Evolutionary conservation across 2,113 vertebrate genomes (phyloP).

Genomic region (Thryonomys swinderianus): DNA sequence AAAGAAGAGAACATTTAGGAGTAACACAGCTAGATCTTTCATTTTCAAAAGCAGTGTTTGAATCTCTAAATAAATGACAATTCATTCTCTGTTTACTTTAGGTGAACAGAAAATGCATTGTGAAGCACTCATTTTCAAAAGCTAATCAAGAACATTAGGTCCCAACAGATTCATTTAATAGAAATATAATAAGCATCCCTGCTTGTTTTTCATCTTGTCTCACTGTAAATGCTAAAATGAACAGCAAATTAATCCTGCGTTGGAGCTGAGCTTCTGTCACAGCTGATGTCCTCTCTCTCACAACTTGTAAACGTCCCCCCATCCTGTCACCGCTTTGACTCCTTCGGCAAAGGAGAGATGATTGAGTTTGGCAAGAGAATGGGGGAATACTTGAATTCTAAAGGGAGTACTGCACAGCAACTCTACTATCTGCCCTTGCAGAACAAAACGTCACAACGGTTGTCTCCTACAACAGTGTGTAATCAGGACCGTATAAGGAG

Average conservation of each 20-base stretch:
- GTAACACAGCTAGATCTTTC: conserved; percentile 68
- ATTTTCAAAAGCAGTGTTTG: conserved; percentile 75
- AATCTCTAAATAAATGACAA: conserved; percentile 84
- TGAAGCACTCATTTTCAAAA: conserved; percentile 83
- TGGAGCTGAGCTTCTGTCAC: conserved; percentile 86
- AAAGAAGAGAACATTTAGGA: conserved; percentile 79
- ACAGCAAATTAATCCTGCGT: conserved; percentile 89
- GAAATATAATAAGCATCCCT: conserved; percentile 89
- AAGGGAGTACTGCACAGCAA: conserved; percentile 77
- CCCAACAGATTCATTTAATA: conserved; percentile 88
- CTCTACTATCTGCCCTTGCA: conserved; percentile 67
- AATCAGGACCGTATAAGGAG: conserved; percentile 67
- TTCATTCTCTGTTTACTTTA: conserved; percentile 88
- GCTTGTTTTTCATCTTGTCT: conserved; percentile 87
- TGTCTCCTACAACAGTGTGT: conserved; percentile 66
- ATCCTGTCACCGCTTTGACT: conserved; percentile 81
- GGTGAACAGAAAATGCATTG: conserved; percentile 87
- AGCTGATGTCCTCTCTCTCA: conserved; percentile 86
- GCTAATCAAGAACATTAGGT: conserved; percentile 88
- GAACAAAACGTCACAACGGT: conserved; percentile 43
- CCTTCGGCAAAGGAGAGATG: conserved; percentile 77
- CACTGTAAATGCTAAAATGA: conserved; percentile 86
- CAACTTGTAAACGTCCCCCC: conserved; percentile 82
- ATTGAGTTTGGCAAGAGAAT: conserved; percentile 79
- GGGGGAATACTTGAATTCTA: conserved; percentile 78